phyloP scores from a whole-genome alignment of 2,888 invertebrate genomes.

The Rhagonycha lutea region DNA sequence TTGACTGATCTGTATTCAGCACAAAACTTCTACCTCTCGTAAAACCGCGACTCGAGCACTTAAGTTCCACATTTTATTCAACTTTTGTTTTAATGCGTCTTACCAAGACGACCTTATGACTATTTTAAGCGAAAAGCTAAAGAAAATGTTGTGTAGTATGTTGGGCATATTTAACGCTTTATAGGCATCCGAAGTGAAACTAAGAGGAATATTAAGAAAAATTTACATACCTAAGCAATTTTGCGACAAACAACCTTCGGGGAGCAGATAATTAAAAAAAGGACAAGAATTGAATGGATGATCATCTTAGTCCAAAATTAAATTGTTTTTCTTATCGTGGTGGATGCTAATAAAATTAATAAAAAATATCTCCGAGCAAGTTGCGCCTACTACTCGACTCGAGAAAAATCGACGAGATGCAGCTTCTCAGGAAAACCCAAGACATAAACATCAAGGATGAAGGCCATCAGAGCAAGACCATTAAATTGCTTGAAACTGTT shows the following conservation, averaged over 20 bases:
- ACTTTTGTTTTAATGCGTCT: constrained; percentile 23
- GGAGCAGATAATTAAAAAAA: not conserved
- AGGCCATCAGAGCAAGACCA: not conserved
- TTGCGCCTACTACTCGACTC: not conserved
- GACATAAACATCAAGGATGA: not conserved
- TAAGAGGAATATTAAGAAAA: not conserved
- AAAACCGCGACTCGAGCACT: constrained; percentile 28
- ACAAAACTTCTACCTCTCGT: constrained; percentile 34
- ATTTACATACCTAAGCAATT: not conserved
- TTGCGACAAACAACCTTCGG: not conserved
- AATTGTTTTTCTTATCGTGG: not conserved
- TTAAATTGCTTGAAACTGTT: not conserved
- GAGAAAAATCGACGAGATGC: no score
- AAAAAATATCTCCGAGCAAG: not conserved
- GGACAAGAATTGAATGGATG: not conserved
- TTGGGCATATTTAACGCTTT: not conserved
- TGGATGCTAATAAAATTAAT: not conserved
- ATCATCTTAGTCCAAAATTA: not conserved
- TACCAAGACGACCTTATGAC: constrained; percentile 5
- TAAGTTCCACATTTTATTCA: constrained; percentile 29
- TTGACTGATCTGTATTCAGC: constrained; percentile 43
- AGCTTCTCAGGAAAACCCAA: no score
- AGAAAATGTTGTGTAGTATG: not conserved
- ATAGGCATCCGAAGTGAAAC: not conserved
- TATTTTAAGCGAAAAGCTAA: not conserved